phyloP scores from a whole-genome alignment of 2,888 invertebrate species.

The Apodemia zela region DNA sequence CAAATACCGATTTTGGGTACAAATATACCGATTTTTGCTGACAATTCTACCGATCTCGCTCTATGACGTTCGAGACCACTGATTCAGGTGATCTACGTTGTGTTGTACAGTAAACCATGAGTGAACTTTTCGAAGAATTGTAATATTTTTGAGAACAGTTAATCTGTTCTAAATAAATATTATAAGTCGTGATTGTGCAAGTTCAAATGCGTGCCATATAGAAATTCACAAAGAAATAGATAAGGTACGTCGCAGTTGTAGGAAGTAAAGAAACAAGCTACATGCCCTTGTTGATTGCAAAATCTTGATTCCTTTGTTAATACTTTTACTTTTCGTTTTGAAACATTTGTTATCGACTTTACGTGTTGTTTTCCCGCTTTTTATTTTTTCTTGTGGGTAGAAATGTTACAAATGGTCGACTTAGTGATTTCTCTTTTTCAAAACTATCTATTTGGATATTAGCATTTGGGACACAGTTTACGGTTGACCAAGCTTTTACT shows the following conservation, averaged over 20 bases:
- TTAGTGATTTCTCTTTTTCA: slow-evolving; percentile 5
- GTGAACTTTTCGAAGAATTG: slow-evolving; percentile 33
- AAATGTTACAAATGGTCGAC: slow-evolving; percentile 35
- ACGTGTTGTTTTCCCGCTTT: slow-evolving; percentile 47
- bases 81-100: slow-evolving; percentile 38
- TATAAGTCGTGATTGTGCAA: slow-evolving; percentile 51
- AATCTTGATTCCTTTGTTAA: slow-evolving; percentile 73
- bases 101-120: slow-evolving; percentile 37
- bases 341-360: slow-evolving; percentile 36
- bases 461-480: slow-evolving; percentile 44
- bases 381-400: slow-evolving; percentile 43
- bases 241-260: slow-evolving; percentile 1
- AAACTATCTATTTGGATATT: slow-evolving; percentile 8
- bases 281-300: slow-evolving; percentile 34
- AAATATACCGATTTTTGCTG: slow-evolving; percentile 33
- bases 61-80: no score
- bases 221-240: slow-evolving; percentile 32
- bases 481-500: slow-evolving; percentile 48
- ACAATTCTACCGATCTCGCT: no score
- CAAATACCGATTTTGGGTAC: no score
- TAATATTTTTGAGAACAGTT: slow-evolving; percentile 5
- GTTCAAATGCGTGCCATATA: slow-evolving; percentile 53
- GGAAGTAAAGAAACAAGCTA: slow-evolving; percentile 1
- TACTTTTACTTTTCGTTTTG: slow-evolving; percentile 71
- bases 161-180: slow-evolving; percentile 38